phyloP scores from a whole-genome alignment of 2,888 invertebrate species.

The Dynastes hyllus region DNA sequence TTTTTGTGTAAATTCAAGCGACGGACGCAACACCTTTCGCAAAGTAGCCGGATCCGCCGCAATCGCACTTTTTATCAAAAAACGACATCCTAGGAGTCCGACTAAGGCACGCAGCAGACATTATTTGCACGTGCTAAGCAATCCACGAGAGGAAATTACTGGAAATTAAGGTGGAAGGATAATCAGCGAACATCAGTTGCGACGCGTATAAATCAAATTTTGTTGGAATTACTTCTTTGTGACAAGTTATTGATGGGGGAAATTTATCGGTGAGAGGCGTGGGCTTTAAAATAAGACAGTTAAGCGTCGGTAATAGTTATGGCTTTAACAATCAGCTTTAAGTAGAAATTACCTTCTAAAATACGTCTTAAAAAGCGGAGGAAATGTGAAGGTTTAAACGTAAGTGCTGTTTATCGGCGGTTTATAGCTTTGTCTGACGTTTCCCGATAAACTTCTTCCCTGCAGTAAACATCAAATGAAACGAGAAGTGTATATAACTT shows the following conservation, averaged over 20 bases:
- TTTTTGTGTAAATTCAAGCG: constrained; percentile 7
- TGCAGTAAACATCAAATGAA: too few species aligned
- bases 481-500: too few species aligned
- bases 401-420: too few species aligned
- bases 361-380: too few species aligned
- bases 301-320: neutral
- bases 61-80: constrained; percentile 11
- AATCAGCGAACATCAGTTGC: constrained; percentile 19
- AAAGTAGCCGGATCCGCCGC: neutral
- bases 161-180: constrained; percentile 28
- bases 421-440: too few species aligned
- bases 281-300: neutral
- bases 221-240: constrained; percentile 27
- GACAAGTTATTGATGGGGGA: constrained; percentile 22
- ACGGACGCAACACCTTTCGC: neutral
- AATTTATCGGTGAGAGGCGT: neutral
- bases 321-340: too few species aligned
- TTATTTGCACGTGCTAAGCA: constrained; percentile 41
- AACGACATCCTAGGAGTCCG: neutral
- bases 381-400: too few species aligned
- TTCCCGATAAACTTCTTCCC: too few species aligned
- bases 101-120: constrained; percentile 25
- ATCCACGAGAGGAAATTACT: constrained; percentile 34
- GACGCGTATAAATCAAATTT: constrained; percentile 32
- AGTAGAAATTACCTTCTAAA: too few species aligned